These are phyloP conservation scores for Myrmecophaga tridactyla DNA, from an alignment of 2,113 vertebrate species.

Conservation along the genomic window DNA sequence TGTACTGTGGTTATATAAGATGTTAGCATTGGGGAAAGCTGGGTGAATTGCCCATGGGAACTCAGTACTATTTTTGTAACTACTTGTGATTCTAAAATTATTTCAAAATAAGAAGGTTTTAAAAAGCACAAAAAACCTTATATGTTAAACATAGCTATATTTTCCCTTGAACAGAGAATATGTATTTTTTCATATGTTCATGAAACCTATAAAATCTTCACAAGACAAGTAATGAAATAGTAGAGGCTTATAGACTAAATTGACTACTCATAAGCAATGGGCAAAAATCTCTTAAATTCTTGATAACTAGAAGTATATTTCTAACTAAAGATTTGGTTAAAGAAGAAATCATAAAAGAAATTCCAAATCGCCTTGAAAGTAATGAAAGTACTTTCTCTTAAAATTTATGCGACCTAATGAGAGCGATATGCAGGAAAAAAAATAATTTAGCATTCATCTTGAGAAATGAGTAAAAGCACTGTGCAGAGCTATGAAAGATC, in stretches of 20 bases:
- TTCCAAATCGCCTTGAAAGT: neutral
- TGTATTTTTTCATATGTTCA: neutral
- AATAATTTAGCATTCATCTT: neutral
- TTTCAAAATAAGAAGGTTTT: neutral
- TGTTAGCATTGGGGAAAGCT: neutral
- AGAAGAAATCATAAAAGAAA: neutral
- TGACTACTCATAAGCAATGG: neutral
- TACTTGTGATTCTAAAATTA: neutral
- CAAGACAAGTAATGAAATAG: neutral
- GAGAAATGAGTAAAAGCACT: no score
- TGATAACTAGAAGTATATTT: neutral
- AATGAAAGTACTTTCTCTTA: neutral
- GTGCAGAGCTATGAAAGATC: fast-evolving
- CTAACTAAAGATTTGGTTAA: neutral
- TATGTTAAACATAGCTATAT: neutral
- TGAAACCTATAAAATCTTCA: neutral
- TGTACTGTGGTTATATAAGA: neutral
- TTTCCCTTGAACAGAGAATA: neutral
- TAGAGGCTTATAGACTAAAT: neutral
- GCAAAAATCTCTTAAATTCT: neutral
- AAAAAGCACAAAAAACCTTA: neutral
- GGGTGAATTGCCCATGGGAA: no score
- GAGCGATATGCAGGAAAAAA: neutral
- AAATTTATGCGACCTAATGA: neutral
- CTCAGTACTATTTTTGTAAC: neutral